A percentile compares a stretch with the other conserved stretches of the same genome.
phyloP scores from a whole-genome alignment of 2,888 invertebrate species.

The Tethea ocularis region DNA sequence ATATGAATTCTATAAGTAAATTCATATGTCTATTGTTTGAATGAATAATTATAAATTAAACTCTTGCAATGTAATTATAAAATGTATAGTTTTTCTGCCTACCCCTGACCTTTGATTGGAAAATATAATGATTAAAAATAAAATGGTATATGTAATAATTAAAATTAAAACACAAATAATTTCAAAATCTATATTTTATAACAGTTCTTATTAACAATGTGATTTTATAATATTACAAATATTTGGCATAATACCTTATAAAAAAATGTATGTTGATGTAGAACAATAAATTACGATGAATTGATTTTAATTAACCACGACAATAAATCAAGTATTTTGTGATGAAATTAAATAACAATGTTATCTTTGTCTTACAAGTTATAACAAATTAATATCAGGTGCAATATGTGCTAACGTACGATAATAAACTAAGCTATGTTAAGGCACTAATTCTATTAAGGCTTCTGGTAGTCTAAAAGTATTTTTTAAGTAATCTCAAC shows the following conservation, averaged over 20 bases:
- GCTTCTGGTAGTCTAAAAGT: constrained; percentile 37
- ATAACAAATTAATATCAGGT: constrained; percentile 40
- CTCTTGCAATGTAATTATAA: constrained; percentile 11
- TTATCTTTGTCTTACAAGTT: constrained; percentile 29
- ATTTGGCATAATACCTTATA: constrained; percentile 81
- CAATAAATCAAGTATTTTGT: constrained; percentile 47
- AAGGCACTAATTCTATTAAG: constrained; percentile 72
- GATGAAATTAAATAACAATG: constrained; percentile 48
- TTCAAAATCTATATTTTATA: constrained; percentile 80
- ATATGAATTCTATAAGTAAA: constrained; percentile 99
- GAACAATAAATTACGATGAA: constrained; percentile 57
- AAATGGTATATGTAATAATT: constrained; percentile 14
- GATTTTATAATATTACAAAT: constrained; percentile 78
- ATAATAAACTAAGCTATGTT: constrained; percentile 41
- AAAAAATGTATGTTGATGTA: constrained; percentile 59
- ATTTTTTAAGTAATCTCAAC: constrained; percentile 32
- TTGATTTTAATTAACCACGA: constrained; percentile 31
- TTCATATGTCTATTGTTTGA: constrained; percentile 11
- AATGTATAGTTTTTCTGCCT: constrained; percentile 11
- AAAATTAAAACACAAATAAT: constrained; percentile 34
- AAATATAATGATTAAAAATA: constrained; percentile 25
- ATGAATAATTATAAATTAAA: not conserved
- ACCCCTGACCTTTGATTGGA: not conserved
- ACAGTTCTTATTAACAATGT: constrained; percentile 81
- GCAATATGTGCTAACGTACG: constrained; percentile 33